Conservation (phyloP, 1,140 invertebrate species). For the Drosophila kepulauana region DNA sequence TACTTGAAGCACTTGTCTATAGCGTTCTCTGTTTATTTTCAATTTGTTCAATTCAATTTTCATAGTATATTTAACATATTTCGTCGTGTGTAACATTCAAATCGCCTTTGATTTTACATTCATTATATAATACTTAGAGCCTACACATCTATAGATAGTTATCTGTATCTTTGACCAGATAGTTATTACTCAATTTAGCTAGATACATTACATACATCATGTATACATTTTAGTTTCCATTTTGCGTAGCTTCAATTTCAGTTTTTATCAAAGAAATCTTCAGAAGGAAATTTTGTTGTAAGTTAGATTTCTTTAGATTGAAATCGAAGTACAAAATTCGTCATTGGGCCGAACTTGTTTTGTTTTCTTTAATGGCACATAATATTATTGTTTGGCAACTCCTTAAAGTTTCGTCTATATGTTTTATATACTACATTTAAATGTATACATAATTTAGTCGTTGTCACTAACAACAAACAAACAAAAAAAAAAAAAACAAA, state of each 20-base stretch:
- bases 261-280: no score
- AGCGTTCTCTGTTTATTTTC: slow-evolving; percentile 1
- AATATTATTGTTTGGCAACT: slow-evolving; percentile 79
- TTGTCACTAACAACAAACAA: slow-evolving; percentile 15
- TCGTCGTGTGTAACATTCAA: slow-evolving; percentile 6
- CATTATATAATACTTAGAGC: slow-evolving; percentile 2
- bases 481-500: slow-evolving; percentile 36
- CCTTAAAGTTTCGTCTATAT: slow-evolving; percentile 32
- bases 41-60: not conserved
- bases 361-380: slow-evolving; percentile 80
- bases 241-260: slow-evolving; percentile 3
- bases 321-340: not conserved
- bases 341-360: slow-evolving; percentile 3
- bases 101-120: slow-evolving; percentile 16
- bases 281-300: not conserved
- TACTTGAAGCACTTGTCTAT: slow-evolving; percentile 33
- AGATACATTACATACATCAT: slow-evolving; percentile 13
- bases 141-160: slow-evolving; percentile 8
- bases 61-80: slow-evolving; percentile 10
- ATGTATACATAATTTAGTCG: slow-evolving; percentile 16
- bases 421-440: slow-evolving; percentile 18
- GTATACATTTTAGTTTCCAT: slow-evolving; percentile 16
- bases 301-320: not conserved
- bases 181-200: slow-evolving; percentile 4
- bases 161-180: not conserved